Evolutionary conservation across 1,140 invertebrate species (phyloP).

Genomic region (Euborellia annulipes): DNA sequence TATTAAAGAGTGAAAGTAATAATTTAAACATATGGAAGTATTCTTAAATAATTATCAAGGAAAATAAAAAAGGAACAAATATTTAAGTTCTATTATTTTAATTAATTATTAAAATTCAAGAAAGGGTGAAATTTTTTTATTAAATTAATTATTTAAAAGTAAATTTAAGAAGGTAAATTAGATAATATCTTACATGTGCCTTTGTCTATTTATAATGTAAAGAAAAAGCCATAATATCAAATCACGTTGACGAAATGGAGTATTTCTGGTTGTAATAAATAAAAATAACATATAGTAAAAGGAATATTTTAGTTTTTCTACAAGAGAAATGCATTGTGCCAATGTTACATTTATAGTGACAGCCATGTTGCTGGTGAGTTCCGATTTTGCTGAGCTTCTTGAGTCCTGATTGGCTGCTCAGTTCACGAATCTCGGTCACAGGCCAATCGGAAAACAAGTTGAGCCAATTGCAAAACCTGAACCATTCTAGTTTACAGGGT

Average conservation of each 20-base stretch:
- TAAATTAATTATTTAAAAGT: neutral
- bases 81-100: too few species aligned
- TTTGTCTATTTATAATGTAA: neutral
- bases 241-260: slow-evolving; percentile 6
- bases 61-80: too few species aligned
- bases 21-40: too few species aligned
- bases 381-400: slow-evolving; percentile 47
- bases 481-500: too few species aligned
- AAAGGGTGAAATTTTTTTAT: neutral
- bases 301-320: slow-evolving; percentile 29
- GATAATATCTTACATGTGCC: neutral
- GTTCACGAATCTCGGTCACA: too few species aligned
- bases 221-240: neutral
- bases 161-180: neutral
- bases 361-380: slow-evolving; percentile 65
- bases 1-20: too few species aligned
- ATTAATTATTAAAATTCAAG: too few species aligned
- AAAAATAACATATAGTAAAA: slow-evolving; percentile 12
- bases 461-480: too few species aligned
- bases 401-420: slow-evolving; percentile 11
- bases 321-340: slow-evolving; percentile 63
- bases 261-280: neutral
- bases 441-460: too few species aligned
- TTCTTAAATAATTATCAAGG: too few species aligned
- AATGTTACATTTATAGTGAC: slow-evolving; percentile 77